Conservation (phyloP, 1,140 invertebrate genomes). For the Stegodyphus dumicola region DNA sequence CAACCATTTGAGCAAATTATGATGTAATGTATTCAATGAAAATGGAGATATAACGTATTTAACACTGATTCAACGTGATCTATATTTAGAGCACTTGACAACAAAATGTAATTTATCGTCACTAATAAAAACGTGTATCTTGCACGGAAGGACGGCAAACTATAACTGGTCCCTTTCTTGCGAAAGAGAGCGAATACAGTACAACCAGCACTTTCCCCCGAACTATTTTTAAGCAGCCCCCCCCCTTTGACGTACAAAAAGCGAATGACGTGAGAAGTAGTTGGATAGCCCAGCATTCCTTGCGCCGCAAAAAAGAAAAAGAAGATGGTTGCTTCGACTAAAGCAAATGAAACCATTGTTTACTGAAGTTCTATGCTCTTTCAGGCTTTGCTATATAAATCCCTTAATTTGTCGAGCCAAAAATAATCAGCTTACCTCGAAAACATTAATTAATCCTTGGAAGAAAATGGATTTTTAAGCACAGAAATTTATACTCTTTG, state of each 20-base stretch:
- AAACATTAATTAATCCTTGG: background rate
- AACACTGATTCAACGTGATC: no score
- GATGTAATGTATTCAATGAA: no score
- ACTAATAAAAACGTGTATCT: no score
- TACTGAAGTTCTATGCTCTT: background rate
- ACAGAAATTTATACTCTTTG: no score
- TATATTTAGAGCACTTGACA: no score
- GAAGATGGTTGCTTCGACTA: background rate
- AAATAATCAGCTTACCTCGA: constrained; percentile 2
- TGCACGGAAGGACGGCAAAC: no score
- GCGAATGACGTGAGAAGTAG: background rate
- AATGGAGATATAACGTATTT: no score
- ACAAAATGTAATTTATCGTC: no score
- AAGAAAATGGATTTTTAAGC: background rate
- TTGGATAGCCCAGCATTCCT: background rate
- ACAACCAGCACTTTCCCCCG: background rate
- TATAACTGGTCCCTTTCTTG: no score
- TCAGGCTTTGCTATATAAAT: background rate
- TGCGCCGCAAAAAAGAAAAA: background rate
- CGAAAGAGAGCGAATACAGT: no score
- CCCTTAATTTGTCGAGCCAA: background rate
- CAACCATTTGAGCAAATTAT: no score
- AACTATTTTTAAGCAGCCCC: background rate
- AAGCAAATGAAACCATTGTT: background rate
- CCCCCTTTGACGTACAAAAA: background rate